Evolutionary conservation across 2,888 invertebrate species (phyloP), one percentile per base, ranked within the genome.

Genomic region (Keiferia lycopersicella): DNA sequence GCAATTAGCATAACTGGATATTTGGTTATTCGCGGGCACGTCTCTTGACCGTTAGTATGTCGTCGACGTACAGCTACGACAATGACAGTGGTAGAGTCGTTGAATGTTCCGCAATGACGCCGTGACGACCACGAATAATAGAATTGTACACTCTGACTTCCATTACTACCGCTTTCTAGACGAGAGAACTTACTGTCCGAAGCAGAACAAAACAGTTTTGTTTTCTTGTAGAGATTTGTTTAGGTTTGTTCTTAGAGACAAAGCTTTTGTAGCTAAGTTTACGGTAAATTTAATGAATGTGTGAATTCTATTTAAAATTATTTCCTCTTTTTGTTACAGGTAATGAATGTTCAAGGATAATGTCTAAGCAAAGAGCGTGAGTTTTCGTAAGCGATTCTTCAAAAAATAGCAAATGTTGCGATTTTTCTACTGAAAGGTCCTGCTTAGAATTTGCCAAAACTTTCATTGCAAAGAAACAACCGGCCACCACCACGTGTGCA

Each of bases 21-120:
- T 62, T 66, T 68, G 39, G 64, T 66, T 69, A 72, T 75, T 72
- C 68, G 64, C 68, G 51, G 68, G 66, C 72, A 71, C 71, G 76
- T 45, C 61, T 57, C 39, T 66, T 65, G 66, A 66, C 67, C 61
- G 67, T 69, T 67, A 59, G 66, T 70, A 66, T 34, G 20, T 53
- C 26, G 56, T 56, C n/a, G 26, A 10, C 30, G 0, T 26, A 53
- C 7, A 14, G 26, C 20, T 2, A 12, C 56, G 30, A 56, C 56
- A 56, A 53, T 22, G 22, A 14, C 14, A 11, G 2, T 20, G 12
- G 22, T 14, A 22, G 12, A 12, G 22, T 20, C 12, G 51, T 22
- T 26, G 51, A 14, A 2, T 14, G 12, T 26, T 20, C 26, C 22
- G 51, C 51, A 53, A 50, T 26, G 22, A 53, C 51, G 51, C 51